These are phyloP conservation scores for Muraenolepis orangiensis DNA, from an alignment of 2,797 vertebrate genomes.

Conservation along the genomic window DNA sequence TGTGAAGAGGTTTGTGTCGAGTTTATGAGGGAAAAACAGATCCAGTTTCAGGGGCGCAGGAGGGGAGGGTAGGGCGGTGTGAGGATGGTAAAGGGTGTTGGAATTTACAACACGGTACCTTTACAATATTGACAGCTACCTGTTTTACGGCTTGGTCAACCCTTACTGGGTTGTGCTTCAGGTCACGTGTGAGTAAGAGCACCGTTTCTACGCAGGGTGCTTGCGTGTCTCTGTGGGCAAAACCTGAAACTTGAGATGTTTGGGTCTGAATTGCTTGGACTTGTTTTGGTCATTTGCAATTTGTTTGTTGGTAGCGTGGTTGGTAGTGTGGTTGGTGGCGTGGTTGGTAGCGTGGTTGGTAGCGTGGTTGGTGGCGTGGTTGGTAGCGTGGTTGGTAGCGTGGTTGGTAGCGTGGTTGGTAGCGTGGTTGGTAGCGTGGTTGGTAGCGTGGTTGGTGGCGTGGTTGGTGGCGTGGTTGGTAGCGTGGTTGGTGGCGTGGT, in stretches of 20 bases:
- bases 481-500: too few relatives aligned
- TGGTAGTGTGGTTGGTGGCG: too few relatives aligned
- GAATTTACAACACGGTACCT: constrained; percentile 47
- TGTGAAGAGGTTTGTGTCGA: constrained; percentile 20
- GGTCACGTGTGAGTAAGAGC: constrained; percentile 15
- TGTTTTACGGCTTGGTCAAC: constrained; percentile 40
- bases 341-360: too few relatives aligned
- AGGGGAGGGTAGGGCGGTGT: not conserved
- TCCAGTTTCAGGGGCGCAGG: constrained; percentile 29
- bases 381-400: too few relatives aligned
- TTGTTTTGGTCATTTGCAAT: not conserved
- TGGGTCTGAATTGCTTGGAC: not conserved
- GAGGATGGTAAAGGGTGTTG: constrained; percentile 33
- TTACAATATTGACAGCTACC: constrained; percentile 7
- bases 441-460: too few relatives aligned
- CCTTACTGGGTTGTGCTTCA: not conserved
- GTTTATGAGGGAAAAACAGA: constrained; percentile 8
- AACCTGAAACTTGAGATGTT: not conserved
- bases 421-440: too few relatives aligned
- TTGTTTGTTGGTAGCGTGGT: too few relatives aligned
- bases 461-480: too few relatives aligned
- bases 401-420: too few relatives aligned
- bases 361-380: too few relatives aligned
- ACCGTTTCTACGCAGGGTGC: not conserved
- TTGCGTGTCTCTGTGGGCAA: not conserved